These are phyloP conservation scores for Amiota minor DNA, from an alignment of 2,888 invertebrate species.

Conservation along the genomic window DNA sequence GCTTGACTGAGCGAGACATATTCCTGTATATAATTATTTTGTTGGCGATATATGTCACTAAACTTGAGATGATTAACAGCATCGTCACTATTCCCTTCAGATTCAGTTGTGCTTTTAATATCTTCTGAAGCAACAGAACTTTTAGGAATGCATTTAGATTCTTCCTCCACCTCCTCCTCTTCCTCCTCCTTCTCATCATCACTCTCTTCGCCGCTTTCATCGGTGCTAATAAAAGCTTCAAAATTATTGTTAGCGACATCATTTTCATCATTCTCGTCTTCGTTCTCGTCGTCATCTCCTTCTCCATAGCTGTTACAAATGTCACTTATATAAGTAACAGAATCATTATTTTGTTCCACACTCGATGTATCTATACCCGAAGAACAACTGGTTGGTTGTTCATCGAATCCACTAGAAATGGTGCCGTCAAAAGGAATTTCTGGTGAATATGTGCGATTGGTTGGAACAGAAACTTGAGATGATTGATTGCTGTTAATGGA, in stretches of 20 bases:
- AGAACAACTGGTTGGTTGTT: constrained; percentile 63
- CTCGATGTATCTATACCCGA: constrained; percentile 69
- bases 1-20: constrained; percentile 51
- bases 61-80: constrained; percentile 36
- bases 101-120: neutral
- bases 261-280: constrained; percentile 16
- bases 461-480: neutral
- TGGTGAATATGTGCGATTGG: neutral
- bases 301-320: constrained; percentile 20
- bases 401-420: constrained; percentile 67
- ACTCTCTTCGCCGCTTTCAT: constrained; percentile 30
- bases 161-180: constrained; percentile 27
- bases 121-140: neutral
- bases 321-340: constrained; percentile 34
- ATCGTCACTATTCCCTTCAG: neutral
- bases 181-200: constrained; percentile 31
- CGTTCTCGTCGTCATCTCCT: neutral
- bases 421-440: neutral
- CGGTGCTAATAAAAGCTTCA: constrained; percentile 17
- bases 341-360: constrained; percentile 26
- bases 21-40: constrained; percentile 57
- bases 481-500: neutral
- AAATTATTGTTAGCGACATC: constrained; percentile 35
- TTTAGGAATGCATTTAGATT: neutral
- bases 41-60: constrained; percentile 61